Evolutionary conservation across 1,140 invertebrate genomes (phyloP), one percentile per base, ranked within the genome.

Genomic region (Cotesia glomerata): DNA sequence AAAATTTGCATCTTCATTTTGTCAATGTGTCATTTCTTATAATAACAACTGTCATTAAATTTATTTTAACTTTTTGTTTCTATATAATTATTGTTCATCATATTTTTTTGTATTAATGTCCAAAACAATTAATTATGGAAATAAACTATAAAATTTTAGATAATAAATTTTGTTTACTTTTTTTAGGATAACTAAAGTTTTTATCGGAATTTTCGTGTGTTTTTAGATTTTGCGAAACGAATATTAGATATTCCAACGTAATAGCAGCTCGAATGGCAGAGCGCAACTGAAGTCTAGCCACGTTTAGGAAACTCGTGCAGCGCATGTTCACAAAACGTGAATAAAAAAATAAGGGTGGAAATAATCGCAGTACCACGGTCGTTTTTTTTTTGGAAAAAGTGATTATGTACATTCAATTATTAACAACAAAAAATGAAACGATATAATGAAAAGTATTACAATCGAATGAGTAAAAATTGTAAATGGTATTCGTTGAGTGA

Each of bases 221-320:
- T 13, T 26, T 32, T 45, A 5, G 65, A 68, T 56, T 34, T 35
- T 11, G 14, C 56, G 8, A 68, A 34, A 26, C 14, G 45, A 34
- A 16, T 9, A 8, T 39, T 16, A 63, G 51, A 16, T 32, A 49
- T 26, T 32, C 7, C 36, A 58, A 63, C 64, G 56, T 72, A 54
- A 72, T 11, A 45, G 67, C 71, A 58, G 34, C 52, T 62, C 39
- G 63, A 56, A 36, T 14, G 71, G 39, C 71, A 39, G 64, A 72
- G 64, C 71, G 64, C 71, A 72, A 72, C 71, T 72, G 64, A 26
- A 72, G 71, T 67, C 64, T 45, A 56, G 67, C 64, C 71, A 72
- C 18, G 71, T 64, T 72, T 72, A n/a, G 54, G 49, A 67, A 52
- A 16, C 13, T 67, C 16, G 56, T 72, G 18, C 61, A 59, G 71